Base-by-base conservation (phyloP, 2,888 invertebrate species). In the Apocheima hispidaria region DNA sequence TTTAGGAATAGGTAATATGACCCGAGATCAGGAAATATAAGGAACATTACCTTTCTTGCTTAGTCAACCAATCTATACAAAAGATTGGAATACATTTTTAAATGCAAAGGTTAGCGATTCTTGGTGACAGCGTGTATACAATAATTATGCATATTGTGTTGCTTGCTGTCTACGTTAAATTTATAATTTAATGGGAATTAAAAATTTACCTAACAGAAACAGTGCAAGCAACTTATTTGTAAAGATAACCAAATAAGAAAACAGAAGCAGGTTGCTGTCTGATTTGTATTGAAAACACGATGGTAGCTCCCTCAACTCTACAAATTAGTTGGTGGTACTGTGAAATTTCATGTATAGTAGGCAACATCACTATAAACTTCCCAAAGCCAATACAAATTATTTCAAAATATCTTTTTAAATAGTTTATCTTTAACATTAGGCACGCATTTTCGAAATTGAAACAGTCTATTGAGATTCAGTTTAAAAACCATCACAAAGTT, bases 11-110 rank as follows among this genome's bases (percentile, higher is more conserved):
- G 49, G 14, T 30, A 20, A 40, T 56, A 65, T 50, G 66, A 70
- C 67, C 71, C 66, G 78, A 78, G 80, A 82, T 81, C 80, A 69
- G 68, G 70, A 61, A 54, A 50, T 43, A 35, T 21, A 49, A 66
- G 65, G 63, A 66, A 66, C 66, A 55, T 60, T 61, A 14, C 6
- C n/a, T 23, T 41, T 44, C 10, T 26, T 23, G 14, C 10, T 41
- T 40, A 44, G 12, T 16, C 18, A 40, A n/a, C 20, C n/a, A 49
- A 48, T 49, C 35, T 28, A 46, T 33, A 38, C 35, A 40, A 49
- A 49, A 53, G 48, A 51, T 49, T 41, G 26, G 18, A 26, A 44
- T 54, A 54, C 5, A 16, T 10, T 16, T 28, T 44, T 28, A 44
- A 44, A 44, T 44, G 44, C 28, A 23, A 23, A 23, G 21, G 43